phyloP scores from a whole-genome alignment of 2,113 vertebrate species.

The Megaleporinus macrocephalus region DNA sequence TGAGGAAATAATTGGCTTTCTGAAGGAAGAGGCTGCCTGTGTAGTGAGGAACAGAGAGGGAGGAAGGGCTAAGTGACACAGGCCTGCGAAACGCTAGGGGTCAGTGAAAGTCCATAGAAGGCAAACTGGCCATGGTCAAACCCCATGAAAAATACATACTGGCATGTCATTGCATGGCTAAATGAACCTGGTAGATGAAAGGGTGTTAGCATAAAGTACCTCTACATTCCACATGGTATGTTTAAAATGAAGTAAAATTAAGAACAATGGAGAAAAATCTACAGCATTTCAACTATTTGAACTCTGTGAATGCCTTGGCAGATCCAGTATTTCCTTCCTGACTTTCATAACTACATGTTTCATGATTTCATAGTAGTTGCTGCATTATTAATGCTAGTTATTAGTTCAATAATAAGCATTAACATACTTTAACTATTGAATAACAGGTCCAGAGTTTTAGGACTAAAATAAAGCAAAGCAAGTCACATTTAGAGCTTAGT shows the following conservation, averaged over 20 bases:
- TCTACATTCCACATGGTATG: neutral
- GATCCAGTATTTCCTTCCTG: too few species aligned
- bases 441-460: too few species aligned
- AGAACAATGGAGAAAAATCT: neutral
- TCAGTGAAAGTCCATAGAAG: constrained; percentile 73
- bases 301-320: too few species aligned
- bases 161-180: constrained; percentile 4
- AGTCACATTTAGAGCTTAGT: too few species aligned
- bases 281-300: neutral
- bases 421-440: too few species aligned
- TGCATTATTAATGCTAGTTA: too few species aligned
- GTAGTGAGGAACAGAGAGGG: neutral
- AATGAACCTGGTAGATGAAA: constrained; percentile 3
- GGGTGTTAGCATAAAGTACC: neutral
- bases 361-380: too few species aligned
- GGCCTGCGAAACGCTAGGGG: constrained; percentile 74
- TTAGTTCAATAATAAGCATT: neutral
- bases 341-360: too few species aligned
- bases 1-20: constrained; percentile 72
- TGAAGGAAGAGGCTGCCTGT: constrained; percentile 35
- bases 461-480: too few species aligned
- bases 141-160: neutral
- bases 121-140: neutral
- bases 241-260: neutral
- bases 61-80: constrained; percentile 23